Evolutionary conservation across 2,888 invertebrate species (phyloP), one percentile per base, ranked within the genome.

Genomic region (Diarsia brunnea): DNA sequence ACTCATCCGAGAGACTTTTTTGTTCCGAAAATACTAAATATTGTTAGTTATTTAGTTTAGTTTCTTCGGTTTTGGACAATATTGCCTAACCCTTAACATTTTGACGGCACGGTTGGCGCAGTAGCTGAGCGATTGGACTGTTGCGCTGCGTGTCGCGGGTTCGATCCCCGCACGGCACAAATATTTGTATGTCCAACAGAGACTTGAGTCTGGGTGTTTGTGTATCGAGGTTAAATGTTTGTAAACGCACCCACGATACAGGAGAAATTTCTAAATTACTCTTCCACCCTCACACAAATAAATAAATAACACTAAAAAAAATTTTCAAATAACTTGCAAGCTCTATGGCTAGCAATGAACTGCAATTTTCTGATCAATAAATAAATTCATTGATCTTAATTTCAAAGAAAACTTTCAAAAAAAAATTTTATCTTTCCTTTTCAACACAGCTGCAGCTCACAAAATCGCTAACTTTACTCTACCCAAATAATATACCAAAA

Each of bases 381-480:
- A 55, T n/a, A n/a, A n/a, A n/a, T 53, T 53, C 8, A n/a, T 10
- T 16, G 8, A 31, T 43, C 0, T 31, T 10, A n/a, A 49, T 63
- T 47, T 53, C 0, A 27, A 74, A 47, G 2, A n/a, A 68, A 47
- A 24, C 7, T 11, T 8, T n/a, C n/a, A n/a, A n/a, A n/a, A n/a
- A n/a, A n/a, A 16, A 11, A 45, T 14, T 49, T 11, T 10, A 3
- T 16, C 14, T 14, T 16, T 0, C 31, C 24, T 24, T 58, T 65
- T 43, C 16, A 38, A 75, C 24, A 64, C 38, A 60, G 1, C 5
- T 43, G 60, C 85, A 77, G 73, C 82, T 83, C 79, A 53, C 86
- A 73, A 83, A 68, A 73, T 82, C 83, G 86, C 79, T 83, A 83
- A 85, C 79, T 5, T 64, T 51, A 63, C 10, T 66, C 58, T 51